Evolutionary conservation across 2,888 invertebrate genomes (phyloP), one percentile per base, ranked within the genome.

Genomic region (Heteropelma amictum): DNA sequence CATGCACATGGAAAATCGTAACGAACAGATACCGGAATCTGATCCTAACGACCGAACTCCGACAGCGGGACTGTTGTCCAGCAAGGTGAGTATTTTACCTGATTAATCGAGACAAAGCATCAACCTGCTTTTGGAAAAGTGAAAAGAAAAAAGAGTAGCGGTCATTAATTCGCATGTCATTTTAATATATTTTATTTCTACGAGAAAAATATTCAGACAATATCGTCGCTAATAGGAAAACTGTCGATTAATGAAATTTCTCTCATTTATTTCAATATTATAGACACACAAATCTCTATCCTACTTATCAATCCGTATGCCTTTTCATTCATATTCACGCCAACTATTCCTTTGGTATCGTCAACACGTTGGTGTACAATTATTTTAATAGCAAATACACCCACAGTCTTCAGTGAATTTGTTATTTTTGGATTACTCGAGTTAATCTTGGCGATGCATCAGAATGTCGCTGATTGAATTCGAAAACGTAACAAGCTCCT

Each of bases 1-100:
- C 8, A 92, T 96, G 79, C 95, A 96, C 87, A 91, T 96, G 81
- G 93, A 94, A 23, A 93, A 96, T 85, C 93, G 93, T 4, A 91
- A 93, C 77, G 95, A 95, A 85, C 92, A 92, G 60, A 96, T 97
- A 83, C 97, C 97, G 0, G 96, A 96, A 88, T 95, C 96, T 1
- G 94, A 96, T 89, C 96, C 96, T 0, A 93, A 92, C 47, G 96
- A 97, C 90, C 94, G 94, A 79, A 95, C 96, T 0, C 96, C 96
- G 5, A 96, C 97, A 0, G 96, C 97, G 71, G 96, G 96, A 73
- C 91, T 97, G 5, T 92, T 94, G 80, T 96, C 96, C 0, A 92
- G 93, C 68, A 96, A 96, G 92, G 96, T 96, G 86, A 80, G 87
- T n/a, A 17, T 19, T 42, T 51, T 38, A 3, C 26, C 2, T 10